Base-by-base conservation (phyloP, 2,797 vertebrate species). In the Sternarchorhynchus goeldii region DNA sequence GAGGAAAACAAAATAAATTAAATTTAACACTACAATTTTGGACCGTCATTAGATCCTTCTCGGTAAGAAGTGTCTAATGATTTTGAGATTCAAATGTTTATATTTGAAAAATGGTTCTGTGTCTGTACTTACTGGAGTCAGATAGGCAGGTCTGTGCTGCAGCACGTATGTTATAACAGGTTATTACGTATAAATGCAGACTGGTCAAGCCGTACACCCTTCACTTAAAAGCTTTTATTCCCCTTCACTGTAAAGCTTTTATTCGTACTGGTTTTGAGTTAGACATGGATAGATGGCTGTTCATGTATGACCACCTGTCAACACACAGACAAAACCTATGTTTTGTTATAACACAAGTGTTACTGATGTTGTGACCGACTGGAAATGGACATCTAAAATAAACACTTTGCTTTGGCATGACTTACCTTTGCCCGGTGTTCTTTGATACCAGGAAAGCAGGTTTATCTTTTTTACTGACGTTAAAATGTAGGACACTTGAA, bases 341-440 rank as follows among this genome's bases (percentile, higher is more conserved):
- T 50, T 68, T 25, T 68, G 36, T 41, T 66, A 21, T 50, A 31
- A 64, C 36, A 78, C 8, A 57, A 31, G 16, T 78, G 58, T 71
- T 71, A 20, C 62, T 71, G 32, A 72, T 72, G 45, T 55, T 65
- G 70, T 76, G 77, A 85, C 85, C 91, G 88, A 88, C 74, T 86
- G 71, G n/a, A 88, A 84, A 83, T 91, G 75, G 21, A 89, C 83
- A 82, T 91, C 90, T 92, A 92, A 93, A 95, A 95, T 94, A 93
- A 95, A 92, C 83, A 79, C 91, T 85, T 91, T 86, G 89, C 85
- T 93, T 92, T 91, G 90, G 91, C 90, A 92, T 89, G 90, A 90
- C 78, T 69, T 72, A 0, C 55, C 45, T 20, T 60, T 58, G 66
- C 6, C 75, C 65, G 69, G 64, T 84, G 34, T 45, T 69, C 16